phyloP scores from a whole-genome alignment of 30 jellyfish, hydroid and myxozoan species.

The Cassiopea xamachana region DNA sequence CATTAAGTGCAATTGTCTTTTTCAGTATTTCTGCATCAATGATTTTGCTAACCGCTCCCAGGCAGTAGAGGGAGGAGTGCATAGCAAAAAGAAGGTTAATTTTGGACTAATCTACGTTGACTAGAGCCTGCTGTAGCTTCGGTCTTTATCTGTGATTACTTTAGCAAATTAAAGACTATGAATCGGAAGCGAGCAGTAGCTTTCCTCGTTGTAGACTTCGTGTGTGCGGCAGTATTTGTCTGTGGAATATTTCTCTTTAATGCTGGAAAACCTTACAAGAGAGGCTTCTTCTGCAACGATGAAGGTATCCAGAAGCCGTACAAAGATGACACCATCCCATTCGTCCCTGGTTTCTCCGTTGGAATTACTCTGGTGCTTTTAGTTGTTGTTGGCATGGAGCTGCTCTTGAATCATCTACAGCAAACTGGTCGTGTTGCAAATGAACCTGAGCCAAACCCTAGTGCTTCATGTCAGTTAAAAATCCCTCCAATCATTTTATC shows the following conservation, averaged over 20 bases:
- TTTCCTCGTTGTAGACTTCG: conserved; percentile 12
- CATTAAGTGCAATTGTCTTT: too few relatives aligned
- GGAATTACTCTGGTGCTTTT: conserved; percentile 56
- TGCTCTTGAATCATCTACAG: conserved; percentile 13
- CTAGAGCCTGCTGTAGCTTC: too few relatives aligned
- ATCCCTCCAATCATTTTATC: conserved; percentile 36
- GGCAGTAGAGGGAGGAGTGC: too few relatives aligned
- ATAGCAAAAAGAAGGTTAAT: too few relatives aligned
- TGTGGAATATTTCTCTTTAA: conserved; percentile 56
- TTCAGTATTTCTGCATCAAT: too few relatives aligned
- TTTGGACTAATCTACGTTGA: too few relatives aligned
- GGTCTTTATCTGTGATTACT: too few relatives aligned
- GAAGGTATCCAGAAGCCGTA: conserved; percentile 88
- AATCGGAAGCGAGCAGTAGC: background rate
- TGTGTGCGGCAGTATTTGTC: conserved; percentile 19
- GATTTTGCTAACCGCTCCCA: too few relatives aligned
- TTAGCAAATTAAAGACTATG: background rate
- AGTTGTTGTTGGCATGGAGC: conserved; percentile 57
- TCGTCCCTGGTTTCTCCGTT: conserved; percentile 63
- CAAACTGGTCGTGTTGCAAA: background rate
- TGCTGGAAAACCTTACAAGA: conserved; percentile 76
- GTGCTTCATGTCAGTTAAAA: background rate
- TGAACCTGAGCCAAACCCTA: background rate
- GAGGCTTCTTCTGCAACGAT: conserved; percentile 92
- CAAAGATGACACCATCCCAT: conserved; percentile 81